Conservation (phyloP, 2,888 invertebrate genomes). For the Athripsodes cinereus region DNA sequence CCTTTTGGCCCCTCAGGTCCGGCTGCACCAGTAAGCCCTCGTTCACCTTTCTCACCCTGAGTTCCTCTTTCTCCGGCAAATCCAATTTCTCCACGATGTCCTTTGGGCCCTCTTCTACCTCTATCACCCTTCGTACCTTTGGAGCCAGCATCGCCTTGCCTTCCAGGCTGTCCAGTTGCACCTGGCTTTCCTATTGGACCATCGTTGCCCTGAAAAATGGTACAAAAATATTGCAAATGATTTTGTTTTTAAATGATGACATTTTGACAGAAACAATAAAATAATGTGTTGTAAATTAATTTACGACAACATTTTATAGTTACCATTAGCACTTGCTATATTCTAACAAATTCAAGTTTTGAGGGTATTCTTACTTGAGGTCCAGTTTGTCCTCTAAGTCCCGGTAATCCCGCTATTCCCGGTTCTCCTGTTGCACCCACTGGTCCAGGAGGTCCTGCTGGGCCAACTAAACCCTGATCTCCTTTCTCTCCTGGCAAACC, state of each 20-base stretch:
- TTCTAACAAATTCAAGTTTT: no score
- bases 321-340: no score
- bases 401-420: slow-evolving; percentile 56
- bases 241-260: no score
- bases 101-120: slow-evolving; percentile 66
- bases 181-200: slow-evolving; percentile 62
- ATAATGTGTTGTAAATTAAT: no score
- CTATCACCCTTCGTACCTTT: slow-evolving; percentile 66
- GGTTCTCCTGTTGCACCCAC: slow-evolving; percentile 60
- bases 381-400: slow-evolving; percentile 62
- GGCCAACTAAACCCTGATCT: slow-evolving; percentile 60
- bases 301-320: no score
- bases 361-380: slow-evolving; percentile 61
- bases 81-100: slow-evolving; percentile 72
- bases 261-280: no score
- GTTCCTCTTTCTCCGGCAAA: slow-evolving; percentile 66
- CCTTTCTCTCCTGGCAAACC: slow-evolving; percentile 77
- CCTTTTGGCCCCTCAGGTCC: slow-evolving; percentile 66
- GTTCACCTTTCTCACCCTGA: slow-evolving; percentile 72
- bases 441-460: slow-evolving; percentile 57
- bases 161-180: slow-evolving; percentile 55
- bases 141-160: slow-evolving; percentile 55
- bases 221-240: no score
- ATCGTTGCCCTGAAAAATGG: slow-evolving; percentile 75
- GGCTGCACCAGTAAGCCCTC: slow-evolving; percentile 58